phyloP scores from a whole-genome alignment of 2,113 vertebrate genomes.

The Ceyx melanurus region DNA sequence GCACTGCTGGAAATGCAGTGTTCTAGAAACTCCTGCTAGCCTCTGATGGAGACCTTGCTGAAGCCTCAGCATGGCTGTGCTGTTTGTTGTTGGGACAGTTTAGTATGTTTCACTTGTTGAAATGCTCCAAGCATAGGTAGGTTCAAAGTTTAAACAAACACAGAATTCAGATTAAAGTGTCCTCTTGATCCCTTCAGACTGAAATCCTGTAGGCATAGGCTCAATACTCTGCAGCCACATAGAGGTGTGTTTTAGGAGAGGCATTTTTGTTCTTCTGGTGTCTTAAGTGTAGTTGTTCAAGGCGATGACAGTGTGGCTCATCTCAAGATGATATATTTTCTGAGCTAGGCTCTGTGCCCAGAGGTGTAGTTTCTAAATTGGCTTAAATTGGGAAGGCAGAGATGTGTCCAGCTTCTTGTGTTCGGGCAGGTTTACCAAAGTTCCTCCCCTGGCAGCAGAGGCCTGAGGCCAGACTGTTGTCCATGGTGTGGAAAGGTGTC shows the following conservation, averaged over 20 bases:
- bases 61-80: rapidly evolving
- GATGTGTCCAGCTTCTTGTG: background rate
- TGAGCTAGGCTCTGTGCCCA: background rate
- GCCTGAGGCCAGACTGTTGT: background rate
- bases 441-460: background rate
- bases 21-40: background rate
- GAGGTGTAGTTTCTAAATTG: background rate
- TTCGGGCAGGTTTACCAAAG: rapidly evolving
- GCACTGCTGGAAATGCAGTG: rapidly evolving
- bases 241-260: background rate
- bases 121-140: background rate
- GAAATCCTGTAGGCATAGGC: rapidly evolving
- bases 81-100: rapidly evolving
- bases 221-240: background rate
- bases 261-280: background rate
- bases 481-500: rapidly evolving
- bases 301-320: background rate
- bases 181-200: background rate
- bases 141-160: background rate
- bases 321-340: background rate
- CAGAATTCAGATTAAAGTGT: background rate
- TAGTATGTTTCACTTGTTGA: background rate
- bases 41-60: background rate
- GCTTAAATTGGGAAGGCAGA: background rate
- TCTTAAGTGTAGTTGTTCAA: background rate